Percentiles rank a stretch among this genome's conserved stretches.
These are phyloP conservation scores for Peromyscus maniculatus DNA, from an alignment of 2,113 vertebrate species.

Conservation along the genomic window DNA sequence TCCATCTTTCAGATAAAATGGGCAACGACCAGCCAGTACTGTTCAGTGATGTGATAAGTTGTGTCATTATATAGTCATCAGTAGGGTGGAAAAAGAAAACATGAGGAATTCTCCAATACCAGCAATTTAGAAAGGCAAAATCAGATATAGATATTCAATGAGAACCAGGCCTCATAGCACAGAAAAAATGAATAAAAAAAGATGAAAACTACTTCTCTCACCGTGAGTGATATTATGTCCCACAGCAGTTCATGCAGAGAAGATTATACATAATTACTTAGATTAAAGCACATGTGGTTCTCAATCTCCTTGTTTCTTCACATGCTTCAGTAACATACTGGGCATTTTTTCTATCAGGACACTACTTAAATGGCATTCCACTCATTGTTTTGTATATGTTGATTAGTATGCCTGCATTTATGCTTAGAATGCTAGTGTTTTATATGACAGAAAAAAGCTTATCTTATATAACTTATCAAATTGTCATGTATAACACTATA, in stretches of 20 bases:
- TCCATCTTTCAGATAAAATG: not conserved
- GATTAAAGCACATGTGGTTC: not conserved
- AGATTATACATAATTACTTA: constrained; percentile 40
- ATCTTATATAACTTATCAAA: not conserved
- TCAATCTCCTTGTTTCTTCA: not conserved
- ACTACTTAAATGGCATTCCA: not conserved
- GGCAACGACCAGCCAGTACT: not conserved
- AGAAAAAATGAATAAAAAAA: not conserved
- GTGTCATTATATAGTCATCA: not conserved
- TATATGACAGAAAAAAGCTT: not conserved
- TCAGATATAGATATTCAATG: not conserved
- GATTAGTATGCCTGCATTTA: not conserved
- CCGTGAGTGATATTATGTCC: not conserved
- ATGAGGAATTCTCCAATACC: not conserved
- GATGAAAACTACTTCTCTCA: not conserved
- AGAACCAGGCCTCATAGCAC: not conserved
- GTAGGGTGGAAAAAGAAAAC: not conserved
- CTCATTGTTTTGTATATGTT: not conserved
- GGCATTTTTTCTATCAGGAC: not conserved
- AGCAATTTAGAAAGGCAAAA: constrained; percentile 3
- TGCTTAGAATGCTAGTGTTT: not conserved
- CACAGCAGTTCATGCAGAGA: not conserved
- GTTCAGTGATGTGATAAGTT: not conserved
- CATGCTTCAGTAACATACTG: not conserved
- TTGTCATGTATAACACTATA: not conserved